Evolutionary conservation across 2,113 vertebrate genomes (phyloP).

Genomic region (Dasypus novemcinctus): DNA sequence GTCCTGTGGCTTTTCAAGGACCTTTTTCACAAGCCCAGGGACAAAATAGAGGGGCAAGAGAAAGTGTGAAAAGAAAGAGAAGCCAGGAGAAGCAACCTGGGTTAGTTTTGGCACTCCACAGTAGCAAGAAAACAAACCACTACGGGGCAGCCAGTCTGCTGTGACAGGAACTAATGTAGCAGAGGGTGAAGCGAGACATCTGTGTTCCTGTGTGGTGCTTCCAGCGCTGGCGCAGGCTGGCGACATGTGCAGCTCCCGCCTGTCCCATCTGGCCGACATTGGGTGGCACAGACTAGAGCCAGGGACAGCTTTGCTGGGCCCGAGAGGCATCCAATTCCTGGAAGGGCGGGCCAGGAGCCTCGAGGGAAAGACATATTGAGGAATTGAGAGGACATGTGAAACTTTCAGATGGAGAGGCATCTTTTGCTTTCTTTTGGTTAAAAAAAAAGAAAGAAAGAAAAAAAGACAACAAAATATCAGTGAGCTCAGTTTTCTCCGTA

Average conservation of each 20-base stretch:
- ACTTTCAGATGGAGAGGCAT: background rate
- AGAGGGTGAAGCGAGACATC: background rate
- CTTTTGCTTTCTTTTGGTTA: background rate
- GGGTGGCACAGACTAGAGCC: background rate
- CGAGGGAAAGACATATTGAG: background rate
- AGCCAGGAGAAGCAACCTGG: accelerated
- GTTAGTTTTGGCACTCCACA: background rate
- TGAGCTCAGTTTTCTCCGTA: background rate
- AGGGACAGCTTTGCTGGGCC: background rate
- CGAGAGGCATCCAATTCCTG: background rate
- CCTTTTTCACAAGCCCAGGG: background rate
- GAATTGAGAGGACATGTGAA: background rate
- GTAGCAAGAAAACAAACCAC: background rate
- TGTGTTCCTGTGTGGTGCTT: background rate
- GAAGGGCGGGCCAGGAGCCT: accelerated
- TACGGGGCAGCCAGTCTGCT: background rate
- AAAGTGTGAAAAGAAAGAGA: background rate
- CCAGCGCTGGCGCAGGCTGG: background rate
- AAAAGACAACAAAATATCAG: background rate
- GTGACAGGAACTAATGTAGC: background rate
- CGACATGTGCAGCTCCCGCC: background rate
- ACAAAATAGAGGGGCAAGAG: background rate
- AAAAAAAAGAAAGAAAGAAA: background rate
- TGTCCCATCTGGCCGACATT: background rate
- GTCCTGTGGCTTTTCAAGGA: background rate